These are phyloP conservation scores for Mechanitis mazaeus DNA, from an alignment of 2,888 invertebrate species.

Conservation along the genomic window DNA sequence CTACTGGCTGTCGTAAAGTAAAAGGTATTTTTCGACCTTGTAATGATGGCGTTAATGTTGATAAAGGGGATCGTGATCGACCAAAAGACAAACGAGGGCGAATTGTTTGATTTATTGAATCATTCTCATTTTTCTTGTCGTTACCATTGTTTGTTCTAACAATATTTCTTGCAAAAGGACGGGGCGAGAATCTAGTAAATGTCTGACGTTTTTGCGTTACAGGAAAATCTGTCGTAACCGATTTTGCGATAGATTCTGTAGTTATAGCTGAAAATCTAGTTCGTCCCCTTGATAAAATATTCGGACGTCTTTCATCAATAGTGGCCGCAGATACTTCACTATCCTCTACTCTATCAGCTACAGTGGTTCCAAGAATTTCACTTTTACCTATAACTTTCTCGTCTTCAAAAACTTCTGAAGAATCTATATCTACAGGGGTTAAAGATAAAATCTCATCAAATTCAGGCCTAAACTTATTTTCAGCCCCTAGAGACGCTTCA, in stretches of 20 bases:
- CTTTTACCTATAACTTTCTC: slow-evolving; percentile 38
- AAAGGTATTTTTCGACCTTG: slow-evolving; percentile 56
- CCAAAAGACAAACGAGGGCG: slow-evolving; percentile 46
- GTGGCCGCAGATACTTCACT: slow-evolving; percentile 66
- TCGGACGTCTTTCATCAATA: slow-evolving; percentile 54
- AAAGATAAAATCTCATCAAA: slow-evolving; percentile 74
- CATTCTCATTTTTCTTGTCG: slow-evolving; percentile 34
- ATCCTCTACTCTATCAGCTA: slow-evolving; percentile 47
- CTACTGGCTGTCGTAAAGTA: slow-evolving; percentile 46
- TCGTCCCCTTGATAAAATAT: slow-evolving; percentile 55
- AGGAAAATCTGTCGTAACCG: slow-evolving; percentile 39
- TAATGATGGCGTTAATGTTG: slow-evolving; percentile 33
- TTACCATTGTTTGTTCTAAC: slow-evolving; percentile 31
- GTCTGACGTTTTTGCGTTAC: slow-evolving; percentile 48
- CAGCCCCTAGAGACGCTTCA: slow-evolving; percentile 54
- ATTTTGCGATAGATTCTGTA: slow-evolving; percentile 41
- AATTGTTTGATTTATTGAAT: slow-evolving; percentile 36
- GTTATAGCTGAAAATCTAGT: slow-evolving; percentile 52
- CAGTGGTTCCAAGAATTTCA: slow-evolving; percentile 42
- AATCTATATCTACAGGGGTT: slow-evolving; percentile 67
- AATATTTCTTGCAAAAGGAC: slow-evolving; percentile 56
- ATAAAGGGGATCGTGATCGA: slow-evolving; percentile 42
- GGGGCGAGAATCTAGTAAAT: slow-evolving; percentile 62
- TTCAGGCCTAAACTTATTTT: slow-evolving; percentile 55
- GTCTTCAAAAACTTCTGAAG: slow-evolving; percentile 40